phyloP scores from a whole-genome alignment of 2,113 vertebrate genomes.

The Saguinus imperator region DNA sequence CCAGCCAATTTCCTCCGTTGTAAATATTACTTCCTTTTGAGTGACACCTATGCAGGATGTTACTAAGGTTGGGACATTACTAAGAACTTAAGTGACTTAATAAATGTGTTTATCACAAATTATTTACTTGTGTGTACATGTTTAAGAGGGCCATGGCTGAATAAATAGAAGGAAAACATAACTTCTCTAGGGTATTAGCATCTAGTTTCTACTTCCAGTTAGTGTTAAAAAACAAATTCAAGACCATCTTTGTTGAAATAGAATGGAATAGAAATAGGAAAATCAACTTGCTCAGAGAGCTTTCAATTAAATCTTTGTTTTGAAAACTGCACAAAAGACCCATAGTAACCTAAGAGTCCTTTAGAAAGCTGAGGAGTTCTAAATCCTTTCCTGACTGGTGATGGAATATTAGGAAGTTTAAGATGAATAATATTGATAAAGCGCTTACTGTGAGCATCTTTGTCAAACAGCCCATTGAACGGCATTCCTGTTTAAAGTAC shows the following conservation, averaged over 20 bases:
- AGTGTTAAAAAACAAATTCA: background rate
- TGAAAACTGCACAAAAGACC: background rate
- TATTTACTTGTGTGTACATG: background rate
- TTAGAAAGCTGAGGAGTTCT: conserved; percentile 34
- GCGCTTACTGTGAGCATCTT: background rate
- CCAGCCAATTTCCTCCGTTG: background rate
- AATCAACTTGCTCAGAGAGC: background rate
- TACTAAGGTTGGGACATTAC: background rate
- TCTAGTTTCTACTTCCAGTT: conserved; percentile 5
- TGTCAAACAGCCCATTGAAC: background rate
- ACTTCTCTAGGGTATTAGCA: background rate
- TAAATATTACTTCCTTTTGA: background rate
- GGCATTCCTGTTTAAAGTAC: background rate
- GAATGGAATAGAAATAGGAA: conserved; percentile 5
- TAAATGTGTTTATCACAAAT: background rate
- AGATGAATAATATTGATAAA: background rate
- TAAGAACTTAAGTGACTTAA: background rate
- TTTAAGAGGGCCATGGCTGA: background rate
- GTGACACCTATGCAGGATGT: background rate
- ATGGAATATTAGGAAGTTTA: background rate
- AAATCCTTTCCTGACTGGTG: background rate
- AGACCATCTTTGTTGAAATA: background rate
- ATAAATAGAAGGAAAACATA: conserved; percentile 10
- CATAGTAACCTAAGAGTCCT: background rate
- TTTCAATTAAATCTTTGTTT: background rate